phyloP scores from a whole-genome alignment of 1,140 invertebrate genomes.

The Hestina assimilis region DNA sequence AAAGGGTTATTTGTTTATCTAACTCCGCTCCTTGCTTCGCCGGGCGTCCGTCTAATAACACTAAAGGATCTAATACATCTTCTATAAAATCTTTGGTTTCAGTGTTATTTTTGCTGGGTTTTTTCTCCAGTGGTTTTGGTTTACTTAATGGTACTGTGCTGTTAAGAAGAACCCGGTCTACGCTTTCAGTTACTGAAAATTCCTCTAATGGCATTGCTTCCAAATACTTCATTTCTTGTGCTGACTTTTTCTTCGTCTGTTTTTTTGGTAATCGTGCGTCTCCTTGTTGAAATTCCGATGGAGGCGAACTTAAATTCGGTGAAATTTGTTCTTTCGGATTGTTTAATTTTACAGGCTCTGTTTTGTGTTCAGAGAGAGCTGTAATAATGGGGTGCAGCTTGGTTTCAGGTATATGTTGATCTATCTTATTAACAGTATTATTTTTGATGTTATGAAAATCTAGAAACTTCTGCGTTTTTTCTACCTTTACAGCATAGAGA shows the following conservation, averaged over 20 bases:
- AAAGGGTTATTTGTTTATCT: conserved; percentile 66
- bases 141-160: conserved; percentile 32
- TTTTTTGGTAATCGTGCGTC: conserved; percentile 42
- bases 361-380: conserved; percentile 33
- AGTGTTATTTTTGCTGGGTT: conserved; percentile 30
- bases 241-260: conserved; percentile 46
- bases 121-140: conserved; percentile 24
- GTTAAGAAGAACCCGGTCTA: conserved; percentile 57
- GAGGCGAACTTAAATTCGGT: conserved; percentile 26
- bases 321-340: not conserved
- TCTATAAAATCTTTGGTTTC: conserved; percentile 22
- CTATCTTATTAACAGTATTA: conserved; percentile 37
- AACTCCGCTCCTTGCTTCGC: conserved; percentile 61
- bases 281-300: conserved; percentile 46
- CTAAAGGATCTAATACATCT: conserved; percentile 51
- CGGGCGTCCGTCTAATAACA: conserved; percentile 62
- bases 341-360: conserved; percentile 27
- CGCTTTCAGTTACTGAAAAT: conserved; percentile 54
- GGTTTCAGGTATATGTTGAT: conserved; percentile 24
- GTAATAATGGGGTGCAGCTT: conserved; percentile 44
- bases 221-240: conserved; percentile 55
- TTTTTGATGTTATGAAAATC: conserved; percentile 60
- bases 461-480: conserved; percentile 69
- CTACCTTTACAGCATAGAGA: conserved; percentile 62
- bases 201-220: conserved; percentile 69